These are phyloP conservation scores for Campoletis sonorensis DNA, from an alignment of 1,140 invertebrate genomes.

Conservation along the genomic window DNA sequence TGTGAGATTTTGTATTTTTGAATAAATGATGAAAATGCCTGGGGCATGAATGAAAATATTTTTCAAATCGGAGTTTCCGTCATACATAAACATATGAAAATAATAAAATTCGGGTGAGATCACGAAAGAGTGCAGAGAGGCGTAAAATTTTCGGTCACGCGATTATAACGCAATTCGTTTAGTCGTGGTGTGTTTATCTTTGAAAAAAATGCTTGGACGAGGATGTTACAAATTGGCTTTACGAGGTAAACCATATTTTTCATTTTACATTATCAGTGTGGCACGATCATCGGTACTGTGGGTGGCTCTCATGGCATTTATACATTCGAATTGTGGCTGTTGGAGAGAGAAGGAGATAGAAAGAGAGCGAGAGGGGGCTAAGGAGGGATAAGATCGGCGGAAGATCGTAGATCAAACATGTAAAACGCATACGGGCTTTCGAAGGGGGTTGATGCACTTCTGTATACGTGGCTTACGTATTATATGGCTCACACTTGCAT, in stretches of 20 bases:
- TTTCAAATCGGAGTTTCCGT: not conserved
- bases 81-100: not conserved
- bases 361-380: constrained; percentile 18
- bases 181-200: not conserved
- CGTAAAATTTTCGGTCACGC: constrained; percentile 14
- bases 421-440: constrained; percentile 48
- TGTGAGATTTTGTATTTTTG: not conserved
- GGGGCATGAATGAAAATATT: not conserved
- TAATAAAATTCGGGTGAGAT: not conserved
- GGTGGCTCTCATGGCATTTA: constrained; percentile 29
- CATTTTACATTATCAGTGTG: constrained; percentile 48
- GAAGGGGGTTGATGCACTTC: constrained; percentile 42
- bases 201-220: constrained; percentile 25
- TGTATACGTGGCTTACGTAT: not conserved
- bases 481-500: constrained; percentile 30
- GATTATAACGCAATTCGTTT: constrained; percentile 4
- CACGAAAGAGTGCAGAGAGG: not conserved
- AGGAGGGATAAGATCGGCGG: constrained; percentile 65
- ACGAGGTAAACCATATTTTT: constrained; percentile 50
- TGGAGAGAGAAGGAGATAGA: constrained; percentile 22
- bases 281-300: constrained; percentile 45
- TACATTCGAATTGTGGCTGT: not conserved
- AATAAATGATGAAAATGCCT: not conserved
- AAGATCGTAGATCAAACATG: constrained; percentile 76
- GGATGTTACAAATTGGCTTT: constrained; percentile 54